These are phyloP conservation scores for Nomia melanderi DNA, from an alignment of 1,140 invertebrate species.

Conservation along the genomic window DNA sequence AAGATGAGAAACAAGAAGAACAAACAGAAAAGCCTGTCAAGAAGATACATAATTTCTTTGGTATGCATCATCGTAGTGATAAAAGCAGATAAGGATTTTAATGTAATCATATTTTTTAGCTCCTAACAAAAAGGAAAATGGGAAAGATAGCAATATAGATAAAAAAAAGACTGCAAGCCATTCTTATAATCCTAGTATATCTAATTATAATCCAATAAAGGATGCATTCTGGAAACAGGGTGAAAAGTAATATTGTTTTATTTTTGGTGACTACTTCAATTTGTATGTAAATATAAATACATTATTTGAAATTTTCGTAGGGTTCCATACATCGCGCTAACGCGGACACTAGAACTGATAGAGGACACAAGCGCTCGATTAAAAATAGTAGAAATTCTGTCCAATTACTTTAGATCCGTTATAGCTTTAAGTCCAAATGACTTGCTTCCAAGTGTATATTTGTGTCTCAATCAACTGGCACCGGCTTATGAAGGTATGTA, in stretches of 20 bases:
- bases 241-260: conserved; percentile 84
- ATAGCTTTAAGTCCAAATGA: conserved; percentile 94
- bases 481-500: conserved; percentile 93
- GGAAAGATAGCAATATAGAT: conserved; percentile 20
- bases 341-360: conserved; percentile 94
- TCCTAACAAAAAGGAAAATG: conserved; percentile 56
- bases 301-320: conserved; percentile 78
- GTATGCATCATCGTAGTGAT: conserved; percentile 32
- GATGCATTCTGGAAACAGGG: conserved; percentile 92
- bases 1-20: neutral
- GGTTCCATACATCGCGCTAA: conserved; percentile 95
- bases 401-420: conserved; percentile 97
- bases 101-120: conserved; percentile 41
- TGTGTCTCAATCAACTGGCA: conserved; percentile 97
- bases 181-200: conserved; percentile 89
- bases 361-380: conserved; percentile 94
- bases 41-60: conserved; percentile 59
- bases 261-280: neutral
- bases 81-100: neutral
- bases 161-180: conserved; percentile 54
- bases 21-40: conserved; percentile 39
- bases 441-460: conserved; percentile 93
- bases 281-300: neutral
- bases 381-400: conserved; percentile 96
- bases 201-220: conserved; percentile 93